Evolutionary conservation across 37 sponge, comb jelly and placozoan genomes (phyloP).

Genomic region (Eunapius fragilis): DNA sequence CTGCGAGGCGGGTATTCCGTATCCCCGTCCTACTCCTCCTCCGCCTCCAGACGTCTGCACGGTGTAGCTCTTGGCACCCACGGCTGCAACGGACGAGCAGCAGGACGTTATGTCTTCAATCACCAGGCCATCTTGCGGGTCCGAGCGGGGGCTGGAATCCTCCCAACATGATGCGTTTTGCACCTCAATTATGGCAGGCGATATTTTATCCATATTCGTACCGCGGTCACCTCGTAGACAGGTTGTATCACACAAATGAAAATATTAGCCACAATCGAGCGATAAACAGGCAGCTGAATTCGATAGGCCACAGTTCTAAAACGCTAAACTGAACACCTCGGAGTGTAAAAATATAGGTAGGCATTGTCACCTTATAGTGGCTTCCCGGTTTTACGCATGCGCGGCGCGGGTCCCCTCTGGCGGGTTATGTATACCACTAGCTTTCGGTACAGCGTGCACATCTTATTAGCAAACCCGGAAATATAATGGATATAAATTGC

Average conservation of each 20-base stretch:
- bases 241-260: neutral
- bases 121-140: neutral
- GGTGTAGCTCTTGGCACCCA: neutral
- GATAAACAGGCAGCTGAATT: neutral
- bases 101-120: neutral
- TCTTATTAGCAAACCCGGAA: too few relatives aligned
- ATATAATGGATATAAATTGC: too few relatives aligned
- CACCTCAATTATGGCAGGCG: neutral
- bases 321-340: conserved; percentile 31
- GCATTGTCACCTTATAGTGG: neutral
- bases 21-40: neutral
- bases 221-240: neutral
- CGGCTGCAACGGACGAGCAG: neutral
- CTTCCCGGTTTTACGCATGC: neutral
- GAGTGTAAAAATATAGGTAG: conserved; percentile 26
- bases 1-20: neutral
- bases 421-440: too few relatives aligned
- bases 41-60: neutral
- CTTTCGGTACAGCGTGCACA: too few relatives aligned
- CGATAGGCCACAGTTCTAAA: neutral
- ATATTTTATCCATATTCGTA: neutral
- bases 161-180: neutral
- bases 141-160: neutral
- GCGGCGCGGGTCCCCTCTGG: too few relatives aligned
- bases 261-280: neutral